Evolutionary conservation across 2,888 invertebrate species (phyloP).

Genomic region (Boloria euphrosyne): DNA sequence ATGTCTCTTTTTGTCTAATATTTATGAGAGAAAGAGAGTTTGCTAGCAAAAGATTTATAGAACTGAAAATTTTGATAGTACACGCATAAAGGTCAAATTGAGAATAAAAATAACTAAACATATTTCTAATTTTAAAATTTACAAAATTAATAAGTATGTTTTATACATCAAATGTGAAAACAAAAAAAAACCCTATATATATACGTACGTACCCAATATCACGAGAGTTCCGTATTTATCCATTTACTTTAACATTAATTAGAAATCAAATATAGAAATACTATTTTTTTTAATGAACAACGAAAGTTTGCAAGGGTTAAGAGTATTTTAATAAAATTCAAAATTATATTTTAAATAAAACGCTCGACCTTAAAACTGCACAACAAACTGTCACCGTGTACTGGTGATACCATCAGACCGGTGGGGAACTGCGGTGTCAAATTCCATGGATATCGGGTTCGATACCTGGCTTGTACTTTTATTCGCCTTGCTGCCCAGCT

Average conservation of each 20-base stretch:
- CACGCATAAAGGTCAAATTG: too few relatives aligned
- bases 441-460: slow-evolving; percentile 64
- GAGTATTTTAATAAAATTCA: not conserved
- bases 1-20: too few relatives aligned
- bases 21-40: too few relatives aligned
- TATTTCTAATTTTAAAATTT: too few relatives aligned
- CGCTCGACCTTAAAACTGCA: slow-evolving; percentile 31
- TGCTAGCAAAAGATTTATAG: too few relatives aligned
- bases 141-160: too few relatives aligned
- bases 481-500: slow-evolving; percentile 57
- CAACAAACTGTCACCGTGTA: slow-evolving; percentile 33
- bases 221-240: too few relatives aligned
- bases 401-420: slow-evolving; percentile 37
- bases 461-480: slow-evolving; percentile 53
- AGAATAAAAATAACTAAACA: too few relatives aligned
- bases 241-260: not conserved
- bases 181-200: too few relatives aligned
- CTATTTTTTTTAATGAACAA: not conserved
- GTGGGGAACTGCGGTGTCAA: slow-evolving; percentile 50
- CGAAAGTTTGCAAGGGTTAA: not conserved
- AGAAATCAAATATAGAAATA: not conserved
- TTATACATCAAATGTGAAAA: too few relatives aligned
- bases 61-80: too few relatives aligned
- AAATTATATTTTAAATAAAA: slow-evolving; percentile 19
- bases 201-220: too few relatives aligned